Percentiles rank a stretch among this genome's conserved stretches.
phyloP scores from a whole-genome alignment of 2,888 invertebrate species.

The Ypsolopha sequella region DNA sequence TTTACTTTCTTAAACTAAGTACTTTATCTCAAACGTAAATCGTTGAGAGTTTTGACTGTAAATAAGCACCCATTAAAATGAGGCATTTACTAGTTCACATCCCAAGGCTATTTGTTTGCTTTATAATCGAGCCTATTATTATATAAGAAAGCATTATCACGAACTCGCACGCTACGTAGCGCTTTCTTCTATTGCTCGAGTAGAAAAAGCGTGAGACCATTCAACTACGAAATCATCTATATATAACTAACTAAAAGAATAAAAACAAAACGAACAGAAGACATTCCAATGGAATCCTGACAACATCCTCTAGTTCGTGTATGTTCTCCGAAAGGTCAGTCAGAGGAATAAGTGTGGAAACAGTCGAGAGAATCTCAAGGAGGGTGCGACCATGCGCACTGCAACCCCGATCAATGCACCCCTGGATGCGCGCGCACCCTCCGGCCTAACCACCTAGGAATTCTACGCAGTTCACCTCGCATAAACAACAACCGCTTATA shows the following conservation, averaged over 20 bases:
- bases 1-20: too few species aligned
- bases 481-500: conserved; percentile 39
- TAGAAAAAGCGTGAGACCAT: conserved; percentile 3
- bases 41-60: too few species aligned
- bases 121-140: background rate
- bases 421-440: conserved; percentile 57
- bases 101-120: conserved; percentile 1
- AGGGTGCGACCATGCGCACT: conserved; percentile 52
- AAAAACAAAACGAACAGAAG: background rate
- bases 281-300: background rate
- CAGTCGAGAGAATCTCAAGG: conserved; percentile 29
- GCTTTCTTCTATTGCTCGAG: background rate
- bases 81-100: background rate
- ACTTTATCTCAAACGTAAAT: too few species aligned
- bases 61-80: too few species aligned
- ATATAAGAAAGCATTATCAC: background rate
- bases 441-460: conserved; percentile 25
- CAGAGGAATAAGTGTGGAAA: conserved; percentile 47
- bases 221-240: background rate
- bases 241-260: background rate
- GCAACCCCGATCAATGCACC: conserved; percentile 60
- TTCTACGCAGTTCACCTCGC: conserved; percentile 62
- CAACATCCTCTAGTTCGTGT: background rate
- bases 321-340: background rate
- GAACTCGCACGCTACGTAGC: background rate